These are phyloP conservation scores for Blastobasis adustella DNA, from an alignment of 2,888 invertebrate genomes.

Conservation along the genomic window DNA sequence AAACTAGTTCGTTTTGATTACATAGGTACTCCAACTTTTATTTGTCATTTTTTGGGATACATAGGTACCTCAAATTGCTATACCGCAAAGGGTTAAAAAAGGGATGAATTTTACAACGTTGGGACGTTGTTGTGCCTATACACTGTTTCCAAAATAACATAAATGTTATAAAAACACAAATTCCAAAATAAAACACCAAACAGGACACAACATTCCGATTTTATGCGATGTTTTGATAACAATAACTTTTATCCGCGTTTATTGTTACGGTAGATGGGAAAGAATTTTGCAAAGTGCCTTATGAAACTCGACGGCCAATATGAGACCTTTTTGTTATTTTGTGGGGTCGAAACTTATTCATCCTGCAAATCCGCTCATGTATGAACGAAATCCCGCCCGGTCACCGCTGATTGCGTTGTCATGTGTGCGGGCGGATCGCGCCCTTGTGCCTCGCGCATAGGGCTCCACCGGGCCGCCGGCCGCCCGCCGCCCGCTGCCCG, in stretches of 20 bases:
- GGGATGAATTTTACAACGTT: too few species aligned
- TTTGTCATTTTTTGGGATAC: too few species aligned
- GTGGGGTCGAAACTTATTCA: slow-evolving; percentile 74
- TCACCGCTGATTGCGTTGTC: slow-evolving; percentile 75
- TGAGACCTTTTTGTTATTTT: slow-evolving; percentile 67
- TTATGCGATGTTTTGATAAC: background rate
- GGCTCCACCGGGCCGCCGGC: too few species aligned
- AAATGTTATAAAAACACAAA: too few species aligned
- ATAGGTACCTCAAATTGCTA: too few species aligned
- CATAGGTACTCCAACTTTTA: too few species aligned
- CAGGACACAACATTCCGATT: background rate
- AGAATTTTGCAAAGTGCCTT: slow-evolving; percentile 62
- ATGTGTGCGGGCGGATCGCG: slow-evolving; percentile 42
- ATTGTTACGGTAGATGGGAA: slow-evolving; percentile 29
- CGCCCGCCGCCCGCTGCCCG: too few species aligned
- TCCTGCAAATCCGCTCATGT: slow-evolving; percentile 73
- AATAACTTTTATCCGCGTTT: slow-evolving; percentile 5
- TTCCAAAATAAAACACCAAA: too few species aligned
- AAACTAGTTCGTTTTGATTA: too few species aligned
- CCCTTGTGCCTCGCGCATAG: slow-evolving; percentile 13
- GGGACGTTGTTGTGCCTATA: too few species aligned
- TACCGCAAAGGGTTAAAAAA: too few species aligned
- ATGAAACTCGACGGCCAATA: slow-evolving; percentile 61
- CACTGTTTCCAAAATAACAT: too few species aligned
- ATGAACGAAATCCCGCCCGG: slow-evolving; percentile 72